Base-by-base conservation (phyloP, 2,797 vertebrate species). In the Poecile montanus region DNA sequence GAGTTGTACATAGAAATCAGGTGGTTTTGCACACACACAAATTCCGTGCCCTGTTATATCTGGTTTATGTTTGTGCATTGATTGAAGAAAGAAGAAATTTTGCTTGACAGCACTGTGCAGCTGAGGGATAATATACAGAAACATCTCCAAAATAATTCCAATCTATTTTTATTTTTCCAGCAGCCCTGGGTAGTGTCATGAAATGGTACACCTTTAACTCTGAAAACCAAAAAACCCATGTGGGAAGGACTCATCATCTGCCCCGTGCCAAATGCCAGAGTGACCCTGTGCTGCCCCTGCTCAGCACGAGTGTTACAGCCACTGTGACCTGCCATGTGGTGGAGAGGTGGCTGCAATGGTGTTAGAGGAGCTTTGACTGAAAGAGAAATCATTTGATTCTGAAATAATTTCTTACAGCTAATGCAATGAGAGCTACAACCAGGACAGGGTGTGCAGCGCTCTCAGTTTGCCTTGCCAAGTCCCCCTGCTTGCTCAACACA, bases 121-220 rank as follows among this genome's bases (percentile, higher is more conserved):
- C 16, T 19, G 16, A 74, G 74, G 82, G 91, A 94, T 95, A 88
- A 87, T 85, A 72, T 5, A 57, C 93, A 95, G 95, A 86, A 96
- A 85, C 9, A 0, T 77, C 83, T 91, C 90, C 79, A 78, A 89
- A 95, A 93, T 94, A 66, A 78, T 95, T 92, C 47, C 62, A 47
- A 51, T 89, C 75, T 89, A 93, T 83, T 95, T 95, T 91, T 92
- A 65, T 92, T 92, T 78, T 94, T 80, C 62, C 66, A 68, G 61
- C 56, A 36, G 68, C 50, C 38, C 93, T 97, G 93, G 72, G 32
- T 36, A 89, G 80, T 42, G 51, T 94, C 75, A 75, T 16, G 26
- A 61, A 83, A 57, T 6, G 0, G 34, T 7, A 6, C 45, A 77
- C 91, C 72, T 93, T 93, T 60, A 17, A 30, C 25, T 73, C 50